These are phyloP conservation scores for Triplophysa bombifrons DNA, from an alignment of 2,797 vertebrate genomes.

Conservation along the genomic window DNA sequence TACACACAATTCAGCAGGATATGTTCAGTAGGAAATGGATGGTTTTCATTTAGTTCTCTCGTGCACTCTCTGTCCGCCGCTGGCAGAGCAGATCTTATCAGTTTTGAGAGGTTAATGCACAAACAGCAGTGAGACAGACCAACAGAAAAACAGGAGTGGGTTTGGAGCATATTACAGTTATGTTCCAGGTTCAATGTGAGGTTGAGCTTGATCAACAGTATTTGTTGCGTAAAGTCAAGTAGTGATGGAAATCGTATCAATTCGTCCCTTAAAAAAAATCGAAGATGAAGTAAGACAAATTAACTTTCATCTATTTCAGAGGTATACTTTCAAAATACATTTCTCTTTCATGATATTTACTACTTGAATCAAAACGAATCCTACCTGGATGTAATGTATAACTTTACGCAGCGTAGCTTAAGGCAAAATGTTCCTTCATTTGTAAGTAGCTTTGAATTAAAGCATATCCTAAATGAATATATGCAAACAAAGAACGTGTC, in stretches of 20 bases:
- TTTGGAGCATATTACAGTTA: background rate
- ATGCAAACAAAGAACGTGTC: no score
- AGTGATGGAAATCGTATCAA: no score
- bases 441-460: no score
- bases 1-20: background rate
- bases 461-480: no score
- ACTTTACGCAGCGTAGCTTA: no score
- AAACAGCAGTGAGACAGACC: slow-evolving; percentile 71
- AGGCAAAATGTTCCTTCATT: no score
- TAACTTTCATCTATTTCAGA: no score
- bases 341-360: no score
- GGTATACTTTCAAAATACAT: no score
- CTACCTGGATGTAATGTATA: no score
- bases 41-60: slow-evolving; percentile 38
- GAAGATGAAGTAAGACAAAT: no score
- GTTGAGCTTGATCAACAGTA: background rate
- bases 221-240: background rate
- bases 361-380: no score
- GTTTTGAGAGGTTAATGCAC: slow-evolving; percentile 48
- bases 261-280: background rate
- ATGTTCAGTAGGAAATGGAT: slow-evolving; percentile 21
- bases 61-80: slow-evolving; percentile 14
- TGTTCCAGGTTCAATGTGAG: background rate
- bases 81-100: slow-evolving; percentile 38
- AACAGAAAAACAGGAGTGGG: slow-evolving; percentile 55